Base-by-base conservation (phyloP, 2,888 invertebrate genomes). In the Hydraecia micacea region DNA sequence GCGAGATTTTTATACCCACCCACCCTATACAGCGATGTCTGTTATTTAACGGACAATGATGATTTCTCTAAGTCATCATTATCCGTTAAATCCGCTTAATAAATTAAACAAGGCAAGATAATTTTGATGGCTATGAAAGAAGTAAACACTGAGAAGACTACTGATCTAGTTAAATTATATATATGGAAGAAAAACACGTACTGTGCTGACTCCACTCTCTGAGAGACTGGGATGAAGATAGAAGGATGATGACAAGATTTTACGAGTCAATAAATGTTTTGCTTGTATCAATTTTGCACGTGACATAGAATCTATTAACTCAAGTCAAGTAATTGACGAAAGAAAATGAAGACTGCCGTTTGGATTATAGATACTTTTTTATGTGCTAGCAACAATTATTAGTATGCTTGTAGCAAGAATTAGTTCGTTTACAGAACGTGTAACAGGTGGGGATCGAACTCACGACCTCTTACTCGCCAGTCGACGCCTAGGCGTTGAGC, bases 401-500 rank as follows among this genome's bases (percentile, higher is more conserved):
- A 32, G 18, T 62, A 62, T 32, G 21, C 21, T 36, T 3, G 32
- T 18, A 32, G 32, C 62, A 62, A 21, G 21, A 32, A 32, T 36
- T 63, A 63, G 6, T 52, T 49, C 69, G 18, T 39, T 55, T 13
- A 75, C 25, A 2, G 15, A 32, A 71, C 18, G 46, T 71, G 11
- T 55, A 62, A 63, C 32, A 55, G 36, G 32, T 36, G 28, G 9
- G 25, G 15, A 75, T 77, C 68, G 58, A 71, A 71, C 55, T 36
- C n/a, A 68, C 60, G 46, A n/a, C 66, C 77, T 83, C 8, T 76
- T 8, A 9, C 55, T 36, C 58, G 36, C 39, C 66, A 60, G 36
- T 49, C 80, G 28, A n/a, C 46, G 55, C 7, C 52, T 55, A 55
- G 28, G 49, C 49, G 81, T 85, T 81, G 66, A 85, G 52, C 66